These are phyloP conservation scores for Cecidostiba fungosa DNA, from an alignment of 2,888 invertebrate species.

Conservation along the genomic window DNA sequence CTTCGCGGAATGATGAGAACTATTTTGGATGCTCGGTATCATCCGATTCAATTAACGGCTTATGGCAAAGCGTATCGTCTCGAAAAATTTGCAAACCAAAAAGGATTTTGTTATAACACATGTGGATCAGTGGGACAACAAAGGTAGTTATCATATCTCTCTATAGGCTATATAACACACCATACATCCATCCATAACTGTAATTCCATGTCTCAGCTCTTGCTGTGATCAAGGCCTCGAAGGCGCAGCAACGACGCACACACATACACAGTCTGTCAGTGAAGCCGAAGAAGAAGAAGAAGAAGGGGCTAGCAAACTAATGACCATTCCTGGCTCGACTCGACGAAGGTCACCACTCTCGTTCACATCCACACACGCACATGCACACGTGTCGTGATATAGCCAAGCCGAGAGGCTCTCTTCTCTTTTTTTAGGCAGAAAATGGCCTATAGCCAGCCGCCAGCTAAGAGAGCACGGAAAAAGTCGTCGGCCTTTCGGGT, in stretches of 20 bases:
- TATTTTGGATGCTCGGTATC: no score
- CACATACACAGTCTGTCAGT: neutral
- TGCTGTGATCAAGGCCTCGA: conserved; percentile 6
- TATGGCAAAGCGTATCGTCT: no score
- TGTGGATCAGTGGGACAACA: conserved; percentile 26
- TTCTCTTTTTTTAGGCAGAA: conserved; percentile 26
- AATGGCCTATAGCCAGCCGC: conserved; percentile 13
- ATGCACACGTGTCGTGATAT: neutral
- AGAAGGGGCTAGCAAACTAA: conserved; percentile 50
- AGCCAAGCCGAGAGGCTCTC: neutral
- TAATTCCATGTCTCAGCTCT: conserved; percentile 19
- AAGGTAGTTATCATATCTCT: conserved; percentile 19
- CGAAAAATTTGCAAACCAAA: neutral
- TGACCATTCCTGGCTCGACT: conserved; percentile 37
- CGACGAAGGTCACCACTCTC: conserved; percentile 34
- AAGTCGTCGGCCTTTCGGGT: conserved; percentile 68
- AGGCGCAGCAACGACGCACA: neutral
- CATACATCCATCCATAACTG: conserved; percentile 35
- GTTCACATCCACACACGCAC: neutral
- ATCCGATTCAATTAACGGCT: no score
- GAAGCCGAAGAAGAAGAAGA: neutral
- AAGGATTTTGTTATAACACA: neutral
- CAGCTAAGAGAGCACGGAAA: conserved; percentile 34
- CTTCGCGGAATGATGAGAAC: no score
- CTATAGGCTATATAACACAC: neutral